A percentile compares a stretch with the other conserved stretches of the same genome.
phyloP scores from a whole-genome alignment of 2,113 vertebrate genomes.

The Polypterus senegalus region DNA sequence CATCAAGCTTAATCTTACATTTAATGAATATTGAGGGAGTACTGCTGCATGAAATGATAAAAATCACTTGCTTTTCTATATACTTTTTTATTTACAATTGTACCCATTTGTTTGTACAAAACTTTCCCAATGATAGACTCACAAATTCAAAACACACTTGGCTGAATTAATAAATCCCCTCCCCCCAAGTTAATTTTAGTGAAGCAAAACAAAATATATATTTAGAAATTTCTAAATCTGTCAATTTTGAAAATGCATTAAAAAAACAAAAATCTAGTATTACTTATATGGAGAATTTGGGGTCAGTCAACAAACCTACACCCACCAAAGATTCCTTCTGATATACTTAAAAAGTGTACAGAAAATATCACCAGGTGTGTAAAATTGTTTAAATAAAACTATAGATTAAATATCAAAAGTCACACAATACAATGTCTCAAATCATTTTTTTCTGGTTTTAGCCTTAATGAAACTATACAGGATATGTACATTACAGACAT shows the following conservation, averaged over 20 bases:
- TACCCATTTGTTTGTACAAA: slow-evolving; percentile 16
- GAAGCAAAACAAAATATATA: slow-evolving; percentile 6
- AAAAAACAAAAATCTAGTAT: background rate
- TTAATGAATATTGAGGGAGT: too few relatives aligned
- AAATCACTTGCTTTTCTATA: background rate
- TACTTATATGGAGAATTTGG: background rate
- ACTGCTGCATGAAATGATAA: too few relatives aligned
- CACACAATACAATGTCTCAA: slow-evolving; percentile 27
- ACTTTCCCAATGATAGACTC: slow-evolving; percentile 15
- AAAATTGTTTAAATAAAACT: slow-evolving; percentile 35
- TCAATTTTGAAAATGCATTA: slow-evolving; percentile 7
- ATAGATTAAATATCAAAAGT: slow-evolving; percentile 37
- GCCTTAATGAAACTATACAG: slow-evolving; percentile 24
- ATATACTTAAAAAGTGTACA: slow-evolving; percentile 29
- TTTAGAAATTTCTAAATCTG: slow-evolving; percentile 2
- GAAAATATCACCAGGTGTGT: slow-evolving; percentile 26
- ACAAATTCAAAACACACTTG: slow-evolving; percentile 16
- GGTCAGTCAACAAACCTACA: background rate
- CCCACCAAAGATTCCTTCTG: slow-evolving; percentile 7
- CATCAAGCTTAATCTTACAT: too few relatives aligned
- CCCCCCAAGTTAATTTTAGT: slow-evolving; percentile 9
- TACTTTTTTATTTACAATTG: slow-evolving; percentile 20
- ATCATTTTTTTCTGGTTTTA: slow-evolving; percentile 21
- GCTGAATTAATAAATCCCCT: slow-evolving; percentile 9
- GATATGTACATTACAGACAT: slow-evolving; percentile 23